Conservation (phyloP, 2,797 vertebrate species). For the Trematomus bernacchii region DNA sequence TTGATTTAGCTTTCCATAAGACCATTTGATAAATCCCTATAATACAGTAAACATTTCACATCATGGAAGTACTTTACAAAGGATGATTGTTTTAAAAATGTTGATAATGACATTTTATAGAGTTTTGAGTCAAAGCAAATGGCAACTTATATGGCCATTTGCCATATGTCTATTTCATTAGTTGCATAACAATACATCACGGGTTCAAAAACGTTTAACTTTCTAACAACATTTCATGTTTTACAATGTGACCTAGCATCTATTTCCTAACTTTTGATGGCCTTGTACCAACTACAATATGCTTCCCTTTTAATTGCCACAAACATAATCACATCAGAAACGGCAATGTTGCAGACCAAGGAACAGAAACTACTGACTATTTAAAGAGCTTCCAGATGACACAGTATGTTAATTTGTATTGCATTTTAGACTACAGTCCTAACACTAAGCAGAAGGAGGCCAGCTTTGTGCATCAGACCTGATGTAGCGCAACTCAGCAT, state of each 20-base stretch:
- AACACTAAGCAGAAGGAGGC: slow-evolving; percentile 19
- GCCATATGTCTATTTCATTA: not conserved
- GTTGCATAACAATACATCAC: not conserved
- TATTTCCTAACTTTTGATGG: not conserved
- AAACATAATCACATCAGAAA: not conserved
- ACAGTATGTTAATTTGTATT: slow-evolving; percentile 20
- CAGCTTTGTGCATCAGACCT: slow-evolving; percentile 17
- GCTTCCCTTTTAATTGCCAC: not conserved
- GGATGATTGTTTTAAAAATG: no score
- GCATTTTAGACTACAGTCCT: not conserved
- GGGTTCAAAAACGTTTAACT: not conserved
- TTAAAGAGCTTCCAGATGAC: slow-evolving; percentile 23
- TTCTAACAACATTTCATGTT: not conserved
- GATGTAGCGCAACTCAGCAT: slow-evolving; percentile 1
- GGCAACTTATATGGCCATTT: not conserved
- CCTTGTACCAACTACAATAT: not conserved
- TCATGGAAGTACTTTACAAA: not conserved
- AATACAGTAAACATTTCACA: not conserved
- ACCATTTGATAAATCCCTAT: slow-evolving; percentile 12
- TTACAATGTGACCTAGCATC: not conserved
- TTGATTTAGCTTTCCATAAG: slow-evolving; percentile 1
- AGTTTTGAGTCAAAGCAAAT: not conserved
- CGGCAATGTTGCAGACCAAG: not conserved
- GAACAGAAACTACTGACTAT: slow-evolving; percentile 15
- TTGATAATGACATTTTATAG: no score